Evolutionary conservation across 2,888 invertebrate genomes (phyloP).

Genomic region (Macaria liturata): DNA sequence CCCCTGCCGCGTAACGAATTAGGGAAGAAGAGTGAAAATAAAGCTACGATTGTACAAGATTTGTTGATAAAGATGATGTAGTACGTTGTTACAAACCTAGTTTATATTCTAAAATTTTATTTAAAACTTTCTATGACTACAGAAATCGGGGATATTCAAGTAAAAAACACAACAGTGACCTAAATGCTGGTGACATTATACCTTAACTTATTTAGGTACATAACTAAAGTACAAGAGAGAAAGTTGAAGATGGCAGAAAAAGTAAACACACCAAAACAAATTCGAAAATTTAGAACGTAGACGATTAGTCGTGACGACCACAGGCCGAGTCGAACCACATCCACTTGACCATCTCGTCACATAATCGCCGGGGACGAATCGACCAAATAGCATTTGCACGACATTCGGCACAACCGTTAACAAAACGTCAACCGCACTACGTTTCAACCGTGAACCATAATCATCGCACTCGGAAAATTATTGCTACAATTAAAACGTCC

Average conservation of each 20-base stretch:
- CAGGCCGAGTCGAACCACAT: slow-evolving; percentile 63
- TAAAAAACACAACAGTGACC: no score
- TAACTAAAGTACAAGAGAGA: slow-evolving; percentile 1
- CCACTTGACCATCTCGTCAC: slow-evolving; percentile 59
- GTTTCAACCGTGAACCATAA: slow-evolving; percentile 43
- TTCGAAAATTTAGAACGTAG: slow-evolving; percentile 43
- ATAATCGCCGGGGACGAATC: slow-evolving; percentile 66
- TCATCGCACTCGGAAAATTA: slow-evolving; percentile 35
- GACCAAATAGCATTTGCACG: slow-evolving; percentile 69
- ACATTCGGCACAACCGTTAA: slow-evolving; percentile 64
- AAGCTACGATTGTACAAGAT: slow-evolving; percentile 6
- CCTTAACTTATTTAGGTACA: no score
- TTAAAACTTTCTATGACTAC: neutral
- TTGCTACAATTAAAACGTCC: slow-evolving; percentile 38
- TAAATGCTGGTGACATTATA: no score
- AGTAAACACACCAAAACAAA: slow-evolving; percentile 47
- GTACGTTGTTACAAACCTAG: neutral
- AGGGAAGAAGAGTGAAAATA: slow-evolving; percentile 18
- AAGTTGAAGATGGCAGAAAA: slow-evolving; percentile 21
- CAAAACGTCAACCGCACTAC: slow-evolving; percentile 44
- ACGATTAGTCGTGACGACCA: slow-evolving; percentile 59
- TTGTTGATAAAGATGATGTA: neutral
- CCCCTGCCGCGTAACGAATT: slow-evolving; percentile 29
- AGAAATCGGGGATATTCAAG: no score
- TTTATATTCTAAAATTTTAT: no score